Evolutionary conservation across 2,797 vertebrate species (phyloP).

Genomic region (Knipowitschia caucasica): DNA sequence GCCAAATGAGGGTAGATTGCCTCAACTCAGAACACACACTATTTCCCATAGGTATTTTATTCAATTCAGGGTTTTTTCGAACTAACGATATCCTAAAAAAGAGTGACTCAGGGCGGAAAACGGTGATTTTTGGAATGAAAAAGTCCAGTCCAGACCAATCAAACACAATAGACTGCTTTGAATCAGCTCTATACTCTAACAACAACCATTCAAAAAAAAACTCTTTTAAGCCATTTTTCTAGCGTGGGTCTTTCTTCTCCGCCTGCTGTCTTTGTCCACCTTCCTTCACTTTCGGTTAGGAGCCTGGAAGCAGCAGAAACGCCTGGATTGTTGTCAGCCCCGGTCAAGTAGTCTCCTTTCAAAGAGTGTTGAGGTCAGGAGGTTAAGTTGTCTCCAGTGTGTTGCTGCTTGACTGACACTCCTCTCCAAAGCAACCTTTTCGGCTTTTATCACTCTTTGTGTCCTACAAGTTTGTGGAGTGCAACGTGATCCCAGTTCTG

Average conservation of each 20-base stretch:
- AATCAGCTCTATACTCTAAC: slow-evolving; percentile 5
- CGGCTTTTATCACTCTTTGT: slow-evolving; percentile 74
- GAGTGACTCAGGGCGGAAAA: too few relatives aligned
- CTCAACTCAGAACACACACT: slow-evolving; percentile 10
- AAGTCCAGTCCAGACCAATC: not conserved
- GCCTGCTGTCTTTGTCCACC: slow-evolving; percentile 44
- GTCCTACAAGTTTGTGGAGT: slow-evolving; percentile 77
- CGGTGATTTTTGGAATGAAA: not conserved
- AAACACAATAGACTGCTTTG: not conserved
- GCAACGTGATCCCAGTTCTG: slow-evolving; percentile 76
- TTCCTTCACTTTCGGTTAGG: slow-evolving; percentile 66
- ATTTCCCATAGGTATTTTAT: too few relatives aligned
- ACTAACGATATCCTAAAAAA: too few relatives aligned
- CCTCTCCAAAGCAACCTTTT: slow-evolving; percentile 63
- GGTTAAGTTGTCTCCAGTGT: slow-evolving; percentile 87
- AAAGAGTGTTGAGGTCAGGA: slow-evolving; percentile 80
- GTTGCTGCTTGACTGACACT: slow-evolving; percentile 83
- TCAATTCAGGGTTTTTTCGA: too few relatives aligned
- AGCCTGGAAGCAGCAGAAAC: slow-evolving; percentile 55
- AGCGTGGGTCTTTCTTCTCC: slow-evolving; percentile 17
- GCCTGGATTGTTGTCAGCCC: slow-evolving; percentile 75
- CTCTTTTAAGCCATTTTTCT: slow-evolving; percentile 21
- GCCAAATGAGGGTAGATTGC: slow-evolving; percentile 49
- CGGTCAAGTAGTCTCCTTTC: slow-evolving; percentile 80
- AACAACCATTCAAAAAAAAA: slow-evolving; percentile 17